Evolutionary conservation across 1,140 invertebrate genomes (phyloP).

Genomic region (Ridgeia piscesae): DNA sequence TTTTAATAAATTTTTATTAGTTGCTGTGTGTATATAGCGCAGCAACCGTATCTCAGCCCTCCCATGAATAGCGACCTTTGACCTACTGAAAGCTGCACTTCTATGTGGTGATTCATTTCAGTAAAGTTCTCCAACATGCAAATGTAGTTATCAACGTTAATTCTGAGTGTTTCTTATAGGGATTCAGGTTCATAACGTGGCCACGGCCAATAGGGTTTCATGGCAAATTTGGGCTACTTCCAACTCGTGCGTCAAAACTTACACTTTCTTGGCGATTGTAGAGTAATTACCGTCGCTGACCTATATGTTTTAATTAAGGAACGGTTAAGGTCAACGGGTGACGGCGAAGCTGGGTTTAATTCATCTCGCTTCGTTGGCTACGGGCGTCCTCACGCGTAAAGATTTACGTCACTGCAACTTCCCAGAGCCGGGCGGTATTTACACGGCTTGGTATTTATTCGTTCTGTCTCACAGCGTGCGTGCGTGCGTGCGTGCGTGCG

Average conservation of each 20-base stretch:
- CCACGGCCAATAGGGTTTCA: neutral
- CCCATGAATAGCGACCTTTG: neutral
- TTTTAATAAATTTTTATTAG: no score
- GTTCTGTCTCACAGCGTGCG: neutral
- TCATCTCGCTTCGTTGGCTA: neutral
- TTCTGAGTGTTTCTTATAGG: neutral
- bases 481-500: neutral
- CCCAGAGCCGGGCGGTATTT: neutral
- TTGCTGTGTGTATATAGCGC: no score
- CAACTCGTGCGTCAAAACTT: neutral
- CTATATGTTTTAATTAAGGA: neutral
- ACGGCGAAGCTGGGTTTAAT: neutral
- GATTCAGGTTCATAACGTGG: neutral
- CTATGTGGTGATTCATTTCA: neutral
- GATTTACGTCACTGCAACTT: neutral
- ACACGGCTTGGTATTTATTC: neutral
- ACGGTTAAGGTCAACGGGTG: neutral
- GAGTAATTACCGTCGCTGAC: neutral
- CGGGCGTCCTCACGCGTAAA: neutral
- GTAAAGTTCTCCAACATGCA: neutral
- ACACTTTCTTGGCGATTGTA: neutral
- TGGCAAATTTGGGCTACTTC: neutral
- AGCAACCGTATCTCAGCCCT: no score
- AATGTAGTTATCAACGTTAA: neutral
- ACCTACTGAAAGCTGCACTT: neutral